These are phyloP conservation scores for Platycnemis pennipes DNA, from an alignment of 2,888 invertebrate species.

Conservation along the genomic window DNA sequence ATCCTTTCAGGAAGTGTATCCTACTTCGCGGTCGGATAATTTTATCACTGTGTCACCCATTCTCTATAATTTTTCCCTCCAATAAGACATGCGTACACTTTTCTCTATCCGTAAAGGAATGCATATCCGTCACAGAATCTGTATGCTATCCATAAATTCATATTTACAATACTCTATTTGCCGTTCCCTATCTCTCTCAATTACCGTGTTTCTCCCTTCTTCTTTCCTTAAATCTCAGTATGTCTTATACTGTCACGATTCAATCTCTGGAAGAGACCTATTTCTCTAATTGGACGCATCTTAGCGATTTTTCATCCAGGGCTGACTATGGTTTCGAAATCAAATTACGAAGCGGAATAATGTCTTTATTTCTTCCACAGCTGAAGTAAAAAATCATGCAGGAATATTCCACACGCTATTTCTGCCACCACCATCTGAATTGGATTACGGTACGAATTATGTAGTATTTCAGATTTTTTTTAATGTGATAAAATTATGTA, in stretches of 20 bases:
- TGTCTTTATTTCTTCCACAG: not conserved
- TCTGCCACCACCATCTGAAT: not conserved
- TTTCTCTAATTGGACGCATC: slow-evolving; percentile 48
- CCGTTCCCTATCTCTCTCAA: not conserved
- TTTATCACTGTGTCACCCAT: not conserved
- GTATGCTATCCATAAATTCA: not conserved
- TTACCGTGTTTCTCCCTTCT: not conserved
- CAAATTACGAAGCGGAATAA: not conserved
- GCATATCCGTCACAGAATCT: not conserved
- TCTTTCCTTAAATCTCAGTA: not conserved
- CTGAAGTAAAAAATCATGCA: not conserved
- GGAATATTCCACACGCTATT: not conserved
- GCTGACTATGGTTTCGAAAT: slow-evolving; percentile 43
- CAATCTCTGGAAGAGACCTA: not conserved
- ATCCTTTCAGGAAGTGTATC: not conserved
- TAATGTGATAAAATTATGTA: not conserved
- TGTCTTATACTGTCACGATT: not conserved
- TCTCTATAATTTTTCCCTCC: not conserved
- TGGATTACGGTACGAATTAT: not conserved
- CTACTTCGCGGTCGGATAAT: not conserved
- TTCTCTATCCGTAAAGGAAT: not conserved
- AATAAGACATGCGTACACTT: not conserved
- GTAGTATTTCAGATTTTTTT: not conserved
- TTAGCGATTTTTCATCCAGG: slow-evolving; percentile 38
- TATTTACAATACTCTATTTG: too few relatives aligned